Conservation (phyloP, 2,797 vertebrate species). For the Falco peregrinus region DNA sequence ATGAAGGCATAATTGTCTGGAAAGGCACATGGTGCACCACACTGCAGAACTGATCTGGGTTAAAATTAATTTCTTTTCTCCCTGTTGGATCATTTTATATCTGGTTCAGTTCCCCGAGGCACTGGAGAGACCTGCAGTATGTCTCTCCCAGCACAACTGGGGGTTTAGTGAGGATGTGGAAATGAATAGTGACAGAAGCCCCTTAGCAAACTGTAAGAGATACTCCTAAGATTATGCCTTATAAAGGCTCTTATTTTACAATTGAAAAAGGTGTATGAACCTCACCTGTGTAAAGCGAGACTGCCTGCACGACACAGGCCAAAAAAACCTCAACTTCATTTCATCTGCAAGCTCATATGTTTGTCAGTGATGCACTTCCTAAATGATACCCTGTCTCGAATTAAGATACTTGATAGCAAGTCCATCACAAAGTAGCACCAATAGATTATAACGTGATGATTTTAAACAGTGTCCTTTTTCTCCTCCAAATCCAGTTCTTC, state of each 20-base stretch:
- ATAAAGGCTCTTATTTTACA: not conserved
- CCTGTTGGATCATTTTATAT: not conserved
- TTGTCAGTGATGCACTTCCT: not conserved
- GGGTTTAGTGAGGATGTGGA: not conserved
- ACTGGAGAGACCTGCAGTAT: not conserved
- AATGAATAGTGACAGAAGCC: not conserved
- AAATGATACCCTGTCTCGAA: accelerated
- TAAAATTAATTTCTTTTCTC: not conserved
- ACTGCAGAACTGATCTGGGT: not conserved
- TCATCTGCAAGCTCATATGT: not conserved
- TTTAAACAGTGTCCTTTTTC: not conserved
- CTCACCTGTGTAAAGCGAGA: not conserved
- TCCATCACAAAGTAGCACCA: not conserved
- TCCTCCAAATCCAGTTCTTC: not conserved
- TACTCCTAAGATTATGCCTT: not conserved
- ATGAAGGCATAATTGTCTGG: not conserved
- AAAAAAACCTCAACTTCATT: not conserved
- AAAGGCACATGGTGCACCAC: not conserved
- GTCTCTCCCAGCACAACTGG: not conserved
- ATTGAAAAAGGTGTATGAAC: not conserved
- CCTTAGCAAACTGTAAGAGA: not conserved
- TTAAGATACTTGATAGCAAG: not conserved
- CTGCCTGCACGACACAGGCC: not conserved
- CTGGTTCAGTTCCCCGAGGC: not conserved
- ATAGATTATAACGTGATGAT: not conserved